Conservation (phyloP, 2,797 vertebrate genomes). For the Tympanoctomys barrerae region DNA sequence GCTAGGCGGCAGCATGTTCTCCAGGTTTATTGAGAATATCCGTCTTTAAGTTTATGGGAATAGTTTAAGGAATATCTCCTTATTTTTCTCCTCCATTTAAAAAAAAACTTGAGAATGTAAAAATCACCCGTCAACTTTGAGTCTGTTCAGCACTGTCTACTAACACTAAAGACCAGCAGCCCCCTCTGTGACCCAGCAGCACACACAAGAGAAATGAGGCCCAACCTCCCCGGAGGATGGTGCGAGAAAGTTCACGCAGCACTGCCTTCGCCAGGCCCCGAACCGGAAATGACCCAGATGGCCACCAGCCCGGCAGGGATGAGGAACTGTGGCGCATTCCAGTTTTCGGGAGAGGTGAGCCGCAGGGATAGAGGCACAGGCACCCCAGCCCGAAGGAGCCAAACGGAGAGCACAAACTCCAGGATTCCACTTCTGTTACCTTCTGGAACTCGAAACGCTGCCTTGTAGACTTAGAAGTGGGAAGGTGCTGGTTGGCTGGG, state of each 20-base stretch:
- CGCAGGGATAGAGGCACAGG: background rate
- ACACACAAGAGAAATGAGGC: background rate
- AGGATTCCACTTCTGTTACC: background rate
- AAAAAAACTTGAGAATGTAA: background rate
- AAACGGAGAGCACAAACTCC: background rate
- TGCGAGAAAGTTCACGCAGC: background rate
- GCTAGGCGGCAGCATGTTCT: background rate
- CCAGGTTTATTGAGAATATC: background rate
- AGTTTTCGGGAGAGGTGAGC: background rate
- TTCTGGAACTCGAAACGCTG: background rate
- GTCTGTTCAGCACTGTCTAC: background rate
- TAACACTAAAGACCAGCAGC: background rate
- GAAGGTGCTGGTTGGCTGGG: background rate
- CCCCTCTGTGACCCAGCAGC: fast-evolving
- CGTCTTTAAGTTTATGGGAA: background rate
- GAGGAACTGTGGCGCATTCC: background rate
- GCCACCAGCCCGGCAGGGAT: no score
- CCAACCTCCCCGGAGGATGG: background rate
- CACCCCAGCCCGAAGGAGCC: background rate
- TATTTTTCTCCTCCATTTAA: background rate
- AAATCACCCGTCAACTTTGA: background rate
- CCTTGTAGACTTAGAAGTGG: background rate
- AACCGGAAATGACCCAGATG: background rate
- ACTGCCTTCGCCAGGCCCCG: background rate
- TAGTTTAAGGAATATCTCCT: background rate